Evolutionary conservation across 2,113 vertebrate species (phyloP), one percentile per base, ranked within the genome.

Genomic region (Rattus rattus): DNA sequence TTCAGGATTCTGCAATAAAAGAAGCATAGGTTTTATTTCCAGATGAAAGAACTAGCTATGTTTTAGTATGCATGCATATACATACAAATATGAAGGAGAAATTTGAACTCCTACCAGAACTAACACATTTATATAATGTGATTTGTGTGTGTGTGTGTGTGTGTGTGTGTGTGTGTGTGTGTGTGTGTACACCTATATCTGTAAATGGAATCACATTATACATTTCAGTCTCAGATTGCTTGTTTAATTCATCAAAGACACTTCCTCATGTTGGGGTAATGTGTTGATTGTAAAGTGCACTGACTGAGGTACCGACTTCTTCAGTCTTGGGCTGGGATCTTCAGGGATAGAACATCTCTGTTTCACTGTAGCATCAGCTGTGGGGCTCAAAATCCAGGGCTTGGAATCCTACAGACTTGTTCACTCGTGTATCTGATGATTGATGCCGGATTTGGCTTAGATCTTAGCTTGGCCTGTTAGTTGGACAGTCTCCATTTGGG

Each of bases 401-500:
- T 77, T 91, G 56, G 30, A 84, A 65, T 91, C 30, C 73, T 56
- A 30, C 39, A 36, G 39, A 81, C 13, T 24, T 76, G 11, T 93
- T 91, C 24, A 70, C 20, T 56, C 47, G 2, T 72, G n/a, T 85
- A 39, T 56, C 63, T 95, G 90, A 91, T 43, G 39, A 13, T 28
- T 69, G 56, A 69, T 49, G 33, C 56, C 49, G 70, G 54, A 26
- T 69, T 72, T 79, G 70, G 43, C 93, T 92, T 89, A 83, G 59
- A 70, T 30, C 22, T 87, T 65, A 73, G 70, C 4, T 24, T 24
- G 16, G 69, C 49, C 88, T 39, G 19, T 88, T 49, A 56, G 2
- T 87, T 96, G 91, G 85, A 90, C 19, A 33, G 10, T 67, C 69
- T 95, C 84, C 69, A 77, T 54, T 39, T 88, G 85, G 70, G 54